Base-by-base conservation (phyloP, 2,113 vertebrate genomes). In the Oceanodroma tethys region DNA sequence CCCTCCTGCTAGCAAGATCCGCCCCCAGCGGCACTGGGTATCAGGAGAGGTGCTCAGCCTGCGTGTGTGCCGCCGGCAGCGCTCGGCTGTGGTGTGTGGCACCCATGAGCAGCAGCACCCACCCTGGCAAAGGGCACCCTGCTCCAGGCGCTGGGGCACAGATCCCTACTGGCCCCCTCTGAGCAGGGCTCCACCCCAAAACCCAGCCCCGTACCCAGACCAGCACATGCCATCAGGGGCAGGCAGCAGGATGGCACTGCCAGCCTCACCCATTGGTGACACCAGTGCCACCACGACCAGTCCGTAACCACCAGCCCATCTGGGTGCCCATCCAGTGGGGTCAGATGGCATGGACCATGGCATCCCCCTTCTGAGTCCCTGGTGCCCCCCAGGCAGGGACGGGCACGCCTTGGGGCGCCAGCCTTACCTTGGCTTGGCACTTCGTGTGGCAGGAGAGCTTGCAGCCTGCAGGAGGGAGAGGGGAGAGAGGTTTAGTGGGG, bases 381-480 rank as follows among this genome's bases (percentile, higher is more conserved):
- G 1, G 18, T 13, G 30, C 3, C 18, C 7, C 9, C 4, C 10
- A 0, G 17, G n/a, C 3, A 47, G 17, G 40, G 25, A 7, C 2
- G 2, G 67, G 34, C 13, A 59, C 4, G 3, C 3, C 27, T 80
- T 7, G 4, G 42, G 34, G 29, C 3, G 2, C 52, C 3, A 1
- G 48, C 52, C 96, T 96, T 96, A 97, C 96, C 96, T 97, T 97
- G 74, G 86, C 78, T 89, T 97, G 93, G 65, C 96, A 97, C 48
- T 96, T 97, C 78, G 93, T 95, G 60, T 97, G 96, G 86, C 96
- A 97, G 68, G 94, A 97, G n/a, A 97, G 96, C 76, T 97, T 96
- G 93, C 95, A 97, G 59, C 96, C 96, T 97, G 84, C 1, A 1
- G 52, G 38, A 73, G 13, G 21, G 17, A 86, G 32, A 88, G 27